phyloP scores from a whole-genome alignment of 2,888 invertebrate species.

The Lepidonotus clava region DNA sequence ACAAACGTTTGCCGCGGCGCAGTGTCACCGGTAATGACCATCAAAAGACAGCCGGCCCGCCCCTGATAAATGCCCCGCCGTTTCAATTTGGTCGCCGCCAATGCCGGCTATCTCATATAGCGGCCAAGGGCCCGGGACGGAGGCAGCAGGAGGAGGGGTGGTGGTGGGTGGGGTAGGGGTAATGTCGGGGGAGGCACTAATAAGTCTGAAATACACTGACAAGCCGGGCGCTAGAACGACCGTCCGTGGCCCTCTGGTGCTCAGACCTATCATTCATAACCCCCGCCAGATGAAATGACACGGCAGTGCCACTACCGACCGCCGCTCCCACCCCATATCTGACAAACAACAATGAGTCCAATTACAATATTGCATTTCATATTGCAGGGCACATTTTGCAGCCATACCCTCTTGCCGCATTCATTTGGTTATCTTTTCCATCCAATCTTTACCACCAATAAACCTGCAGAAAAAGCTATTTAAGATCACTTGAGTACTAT shows the following conservation, averaged over 20 bases:
- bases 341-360: neutral
- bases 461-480: too few relatives aligned
- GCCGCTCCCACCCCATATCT: neutral
- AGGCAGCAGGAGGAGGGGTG: neutral
- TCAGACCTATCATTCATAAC: neutral
- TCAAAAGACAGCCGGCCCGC: neutral
- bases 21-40: slow-evolving; percentile 6
- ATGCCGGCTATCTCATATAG: neutral
- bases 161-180: neutral
- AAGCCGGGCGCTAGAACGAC: neutral
- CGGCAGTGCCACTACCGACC: neutral
- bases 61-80: neutral
- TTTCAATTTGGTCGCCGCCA: neutral
- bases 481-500: too few relatives aligned
- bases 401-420: too few relatives aligned
- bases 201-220: neutral
- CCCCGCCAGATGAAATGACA: neutral
- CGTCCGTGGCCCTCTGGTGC: neutral
- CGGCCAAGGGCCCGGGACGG: neutral
- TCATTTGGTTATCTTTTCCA: too few relatives aligned
- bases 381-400: too few relatives aligned
- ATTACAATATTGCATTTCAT: too few relatives aligned
- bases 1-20: neutral
- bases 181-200: neutral
- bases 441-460: too few relatives aligned